Base-by-base conservation (phyloP, 2,113 vertebrate genomes). In the Macaca nemestrina region DNA sequence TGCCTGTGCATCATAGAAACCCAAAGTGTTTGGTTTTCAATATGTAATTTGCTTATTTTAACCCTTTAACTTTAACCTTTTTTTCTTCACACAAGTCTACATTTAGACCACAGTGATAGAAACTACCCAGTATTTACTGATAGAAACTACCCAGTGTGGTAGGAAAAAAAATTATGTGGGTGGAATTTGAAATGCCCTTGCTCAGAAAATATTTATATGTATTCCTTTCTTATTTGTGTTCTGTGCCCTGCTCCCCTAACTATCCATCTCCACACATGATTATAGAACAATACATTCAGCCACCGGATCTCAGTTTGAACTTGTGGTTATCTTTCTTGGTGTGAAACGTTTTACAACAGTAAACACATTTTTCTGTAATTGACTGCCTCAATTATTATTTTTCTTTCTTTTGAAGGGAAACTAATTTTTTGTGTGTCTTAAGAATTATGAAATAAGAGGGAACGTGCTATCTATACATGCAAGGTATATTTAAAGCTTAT, bases 331-430 rank as follows among this genome's bases (percentile, higher is more conserved):
- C 43, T 72, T 92, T 86, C 83, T 91, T 88, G n/a, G 11, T 84
- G 4, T 94, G 52, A 86, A 91, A 82, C 70, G 16, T 92, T 93
- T 85, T 96, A 13, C 78, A 88, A 73, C 23, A 88, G 35, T 86
- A 57, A 91, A 82, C 13, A 57, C 3, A 83, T 88, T 93, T 95
- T 73, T 96, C 67, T 81, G 8, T 92, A 81, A 52, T 55, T 72
- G 68, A 87, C 35, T 79, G 23, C 11, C 68, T 70, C 57, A 67
- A 52, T 38, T 91, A 80, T 68, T 68, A 14, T 72, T 68, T 40
- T 90, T 67, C 22, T 76, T 88, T 95, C 38, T 79, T 93, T 83
- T 48, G 68, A 76, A 88, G 78, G 22, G 40, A 79, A 94, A 23
- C 25, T 67, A 82, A 43, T 75, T 82, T 86, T 48, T 22, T 91